A percentile compares a stretch with the other conserved stretches of the same genome.
Conservation (phyloP, 2,797 vertebrate genomes). For the Florisuga fusca region DNA sequence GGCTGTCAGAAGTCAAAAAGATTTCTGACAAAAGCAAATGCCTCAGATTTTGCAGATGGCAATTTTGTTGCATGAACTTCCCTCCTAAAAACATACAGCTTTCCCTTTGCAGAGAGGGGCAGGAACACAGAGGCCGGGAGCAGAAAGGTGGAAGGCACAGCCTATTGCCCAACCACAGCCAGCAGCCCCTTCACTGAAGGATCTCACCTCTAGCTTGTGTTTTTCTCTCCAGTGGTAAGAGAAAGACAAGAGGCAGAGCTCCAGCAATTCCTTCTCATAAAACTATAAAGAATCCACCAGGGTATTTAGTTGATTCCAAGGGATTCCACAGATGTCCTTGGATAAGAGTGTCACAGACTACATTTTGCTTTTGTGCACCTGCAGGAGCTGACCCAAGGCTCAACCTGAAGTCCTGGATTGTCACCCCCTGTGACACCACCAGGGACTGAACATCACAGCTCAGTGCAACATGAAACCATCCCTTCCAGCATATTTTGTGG, state of each 20-base stretch:
- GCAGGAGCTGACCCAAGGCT: not conserved
- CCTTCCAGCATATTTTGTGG: not conserved
- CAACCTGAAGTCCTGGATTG: not conserved
- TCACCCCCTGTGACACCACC: accelerated
- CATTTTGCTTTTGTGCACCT: not conserved
- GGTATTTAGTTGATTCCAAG: not conserved
- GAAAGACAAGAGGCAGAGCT: not conserved
- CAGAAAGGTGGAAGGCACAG: too few relatives aligned
- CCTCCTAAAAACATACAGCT: accelerated
- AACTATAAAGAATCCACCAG: not conserved
- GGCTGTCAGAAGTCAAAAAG: not conserved
- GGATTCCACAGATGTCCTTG: not conserved
- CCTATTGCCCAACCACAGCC: accelerated
- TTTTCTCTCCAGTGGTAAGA: not conserved
- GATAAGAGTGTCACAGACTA: not conserved
- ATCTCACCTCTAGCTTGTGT: not conserved
- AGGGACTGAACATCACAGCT: not conserved
- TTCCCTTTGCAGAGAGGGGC: not conserved
- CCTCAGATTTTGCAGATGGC: not conserved
- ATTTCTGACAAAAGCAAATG: not conserved
- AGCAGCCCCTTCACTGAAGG: accelerated
- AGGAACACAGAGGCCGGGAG: accelerated
- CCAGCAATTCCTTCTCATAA: not conserved
- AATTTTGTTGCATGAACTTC: not conserved
- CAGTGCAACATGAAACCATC: not conserved